Evolutionary conservation across 2,888 invertebrate species (phyloP), one percentile per base, ranked within the genome.

Genomic region (Meiosimyza platycephala): DNA sequence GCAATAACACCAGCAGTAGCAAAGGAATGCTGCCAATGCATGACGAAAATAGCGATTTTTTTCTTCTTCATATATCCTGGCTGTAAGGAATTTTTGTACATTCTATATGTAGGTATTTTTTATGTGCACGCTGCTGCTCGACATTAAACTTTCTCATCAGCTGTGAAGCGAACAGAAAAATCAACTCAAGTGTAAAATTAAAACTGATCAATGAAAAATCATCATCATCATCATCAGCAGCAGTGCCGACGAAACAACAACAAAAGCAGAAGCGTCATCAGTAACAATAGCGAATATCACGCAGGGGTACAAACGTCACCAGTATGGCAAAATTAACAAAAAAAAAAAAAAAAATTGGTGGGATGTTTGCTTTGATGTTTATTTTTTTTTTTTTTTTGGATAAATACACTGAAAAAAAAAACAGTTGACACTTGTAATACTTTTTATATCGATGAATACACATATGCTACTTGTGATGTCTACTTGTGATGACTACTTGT

Each of bases 201-300:
- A 84, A 84, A 85, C 82, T 82, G 79, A 83, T 84, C 85, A 84
- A 84, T 85, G 84, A 85, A 84, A 84, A 84, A 84, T 84, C 83
- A 83, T 84, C 83, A 84, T 84, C 83, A 83, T 84, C 83, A 84
- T 80, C 82, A 83, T 80, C 80, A 80, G 77, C 75, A 72, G 40
- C 71, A 71, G 64, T 40, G 48, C 22, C 50, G 48, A 28, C 28
- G 16, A 64, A 15, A 52, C 54, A 40, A 18, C 48, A 69, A 48
- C 18, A 69, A 67, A 18, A 54, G 18, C 64, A 68, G 16, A 48
- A 73, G 16, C 22, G 55, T 47, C 48, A 71, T 71, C 72, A 66
- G 54, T 12, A 64, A 54, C 51, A 50, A n/a, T 59, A 54, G 18
- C 18, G 68, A 64, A 64, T 15, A 22, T 18, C 40, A 33, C 18